Base-by-base conservation (phyloP, 2,888 invertebrate species). In the Platypus cylindrus region DNA sequence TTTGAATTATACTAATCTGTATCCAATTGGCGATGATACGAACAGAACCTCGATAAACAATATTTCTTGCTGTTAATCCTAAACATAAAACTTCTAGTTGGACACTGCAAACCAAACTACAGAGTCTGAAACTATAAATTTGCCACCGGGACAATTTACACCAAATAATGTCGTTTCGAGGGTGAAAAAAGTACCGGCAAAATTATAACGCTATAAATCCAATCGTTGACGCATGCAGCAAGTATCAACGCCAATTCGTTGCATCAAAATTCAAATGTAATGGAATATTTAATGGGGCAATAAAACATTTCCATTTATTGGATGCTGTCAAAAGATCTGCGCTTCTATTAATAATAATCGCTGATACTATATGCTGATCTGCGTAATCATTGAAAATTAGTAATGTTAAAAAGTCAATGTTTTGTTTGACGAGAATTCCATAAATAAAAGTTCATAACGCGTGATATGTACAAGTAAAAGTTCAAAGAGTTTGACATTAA, bases 221-320 rank as follows among this genome's bases (percentile, higher is more conserved):
- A 36, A 27, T 25, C 22, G 31, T n/a, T n/a, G n/a, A n/a, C n/a
- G n/a, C n/a, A n/a, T n/a, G n/a, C n/a, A n/a, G n/a, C n/a, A n/a
- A n/a, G 30, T 36, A 42, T 34, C 38, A 44, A 38, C 35, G 38
- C 34, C 34, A 41, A 42, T 43, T 41, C 37, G 23, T 36, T 25
- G 32, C 44, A 34, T 47, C 44, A 40, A 47, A 46, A 47, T 47
- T 44, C 45, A 43, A 45, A 48, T 43, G 45, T 44, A 50, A 49
- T 50, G 47, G 47, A 51, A 48, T 48, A 45, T 48, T 48, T 51
- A 47, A 51, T 45, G 37, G 46, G 43, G 45, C 46, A 48, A 50
- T 51, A 52, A 53, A 54, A 49, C 50, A 53, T 50, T 50, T 45
- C 34, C 45, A 45, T 50, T 51, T 53, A 52, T 50, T 48, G 49